Percentiles rank a stretch among this genome's conserved stretches.
Evolutionary conservation across 2,113 vertebrate species (phyloP).

Genomic region (Aphyosemion australe): DNA sequence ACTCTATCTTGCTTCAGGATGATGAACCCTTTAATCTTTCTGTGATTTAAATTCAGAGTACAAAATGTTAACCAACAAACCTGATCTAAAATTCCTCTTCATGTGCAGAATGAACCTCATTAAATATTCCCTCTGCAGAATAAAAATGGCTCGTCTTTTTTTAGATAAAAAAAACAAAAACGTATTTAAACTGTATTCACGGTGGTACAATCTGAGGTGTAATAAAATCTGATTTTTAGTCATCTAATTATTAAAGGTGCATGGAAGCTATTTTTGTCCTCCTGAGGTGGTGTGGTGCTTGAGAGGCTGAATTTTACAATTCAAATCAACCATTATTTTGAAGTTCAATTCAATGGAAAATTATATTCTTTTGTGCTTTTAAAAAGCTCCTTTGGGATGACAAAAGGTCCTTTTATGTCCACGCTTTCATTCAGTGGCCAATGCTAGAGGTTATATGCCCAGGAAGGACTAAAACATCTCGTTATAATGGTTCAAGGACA

Average conservation of each 20-base stretch:
- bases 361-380: slow-evolving; percentile 29
- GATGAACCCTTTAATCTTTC: slow-evolving; percentile 8
- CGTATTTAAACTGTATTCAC: too few relatives aligned
- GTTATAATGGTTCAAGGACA: slow-evolving; percentile 65
- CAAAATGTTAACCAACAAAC: neutral
- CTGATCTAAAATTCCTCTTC: neutral
- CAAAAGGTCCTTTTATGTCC: slow-evolving; percentile 30
- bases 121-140: neutral
- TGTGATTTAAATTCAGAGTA: neutral
- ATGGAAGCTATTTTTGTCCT: slow-evolving; percentile 2
- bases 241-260: neutral
- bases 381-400: slow-evolving; percentile 21
- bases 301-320: slow-evolving; percentile 9
- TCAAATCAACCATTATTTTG: slow-evolving; percentile 33
- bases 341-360: slow-evolving; percentile 29
- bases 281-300: too few relatives aligned
- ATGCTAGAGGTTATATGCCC: slow-evolving; percentile 23
- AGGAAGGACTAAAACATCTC: slow-evolving; percentile 47
- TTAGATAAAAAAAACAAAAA: too few relatives aligned
- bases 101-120: neutral
- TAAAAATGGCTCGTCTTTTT: neutral
- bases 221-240: neutral
- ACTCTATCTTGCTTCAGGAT: slow-evolving; percentile 8
- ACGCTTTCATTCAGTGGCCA: slow-evolving; percentile 40
- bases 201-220: too few relatives aligned